phyloP scores from a whole-genome alignment of 1,140 invertebrate species.

The Drosophila subpulchrella region DNA sequence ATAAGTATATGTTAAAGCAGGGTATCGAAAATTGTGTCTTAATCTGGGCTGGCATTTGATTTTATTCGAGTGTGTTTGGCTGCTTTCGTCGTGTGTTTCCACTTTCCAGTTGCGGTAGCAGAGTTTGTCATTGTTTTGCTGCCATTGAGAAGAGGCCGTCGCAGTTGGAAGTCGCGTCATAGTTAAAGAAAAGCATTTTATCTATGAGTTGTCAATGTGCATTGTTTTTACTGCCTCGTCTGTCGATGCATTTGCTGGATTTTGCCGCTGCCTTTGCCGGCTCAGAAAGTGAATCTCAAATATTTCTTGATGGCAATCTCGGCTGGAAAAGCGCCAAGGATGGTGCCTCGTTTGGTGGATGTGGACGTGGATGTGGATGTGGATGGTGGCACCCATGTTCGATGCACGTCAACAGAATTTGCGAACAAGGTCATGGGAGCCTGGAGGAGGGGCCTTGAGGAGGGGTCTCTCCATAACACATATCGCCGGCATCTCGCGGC shows the following conservation, averaged over 20 bases:
- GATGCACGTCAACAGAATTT: conserved; percentile 52
- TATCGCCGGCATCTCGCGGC: conserved; percentile 62
- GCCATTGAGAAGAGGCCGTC: conserved; percentile 59
- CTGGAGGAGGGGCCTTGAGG: not conserved
- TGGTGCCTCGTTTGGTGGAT: conserved; percentile 30
- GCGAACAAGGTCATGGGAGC: conserved; percentile 75
- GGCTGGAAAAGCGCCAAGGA: conserved; percentile 37
- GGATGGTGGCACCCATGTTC: conserved; percentile 44
- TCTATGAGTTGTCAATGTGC: conserved; percentile 63
- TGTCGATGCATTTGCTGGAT: conserved; percentile 39
- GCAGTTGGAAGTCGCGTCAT: conserved; percentile 52
- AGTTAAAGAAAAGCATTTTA: conserved; percentile 66
- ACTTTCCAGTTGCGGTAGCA: conserved; percentile 46
- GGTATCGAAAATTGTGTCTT: not conserved
- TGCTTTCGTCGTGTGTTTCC: conserved; percentile 33
- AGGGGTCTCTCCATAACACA: conserved; percentile 28
- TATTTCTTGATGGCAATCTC: conserved; percentile 65
- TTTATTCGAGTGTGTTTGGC: conserved; percentile 14
- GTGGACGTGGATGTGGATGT: not conserved
- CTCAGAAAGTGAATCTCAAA: conserved; percentile 76
- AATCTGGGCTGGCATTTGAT: conserved; percentile 8
- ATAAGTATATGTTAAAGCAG: no score
- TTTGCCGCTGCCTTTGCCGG: conserved; percentile 11
- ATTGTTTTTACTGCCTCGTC: conserved; percentile 54
- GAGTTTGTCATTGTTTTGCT: conserved; percentile 41